A percentile compares a stretch with the other conserved stretches of the same genome.
Conservation (phyloP, 2,888 invertebrate genomes). For the Xestia ashworthii region DNA sequence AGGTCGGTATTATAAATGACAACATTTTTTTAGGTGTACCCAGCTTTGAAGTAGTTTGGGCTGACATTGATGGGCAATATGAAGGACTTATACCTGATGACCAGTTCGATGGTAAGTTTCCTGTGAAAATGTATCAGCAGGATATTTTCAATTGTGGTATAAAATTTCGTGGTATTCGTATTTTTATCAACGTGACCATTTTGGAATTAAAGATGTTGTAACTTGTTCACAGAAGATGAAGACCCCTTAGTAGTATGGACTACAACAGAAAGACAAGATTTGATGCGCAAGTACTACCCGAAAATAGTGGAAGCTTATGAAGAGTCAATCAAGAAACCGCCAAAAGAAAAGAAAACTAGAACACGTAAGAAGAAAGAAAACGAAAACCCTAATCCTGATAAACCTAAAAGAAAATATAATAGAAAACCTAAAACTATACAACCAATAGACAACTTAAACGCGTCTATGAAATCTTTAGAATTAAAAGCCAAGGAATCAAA, state of each 20-base stretch:
- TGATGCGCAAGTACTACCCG: conserved; percentile 92
- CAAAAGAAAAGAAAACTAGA: conserved; percentile 83
- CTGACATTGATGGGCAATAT: conserved; percentile 90
- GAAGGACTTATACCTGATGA: conserved; percentile 91
- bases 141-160: not conserved
- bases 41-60: conserved; percentile 94
- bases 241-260: conserved; percentile 90
- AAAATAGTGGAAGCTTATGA: conserved; percentile 91
- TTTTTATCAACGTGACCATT: not conserved
- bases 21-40: conserved; percentile 88
- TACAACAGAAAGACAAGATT: conserved; percentile 93
- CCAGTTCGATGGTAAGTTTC: conserved; percentile 87
- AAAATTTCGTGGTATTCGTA: not conserved
- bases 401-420: conserved; percentile 84
- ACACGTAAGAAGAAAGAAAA: conserved; percentile 76
- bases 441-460: conserved; percentile 70
- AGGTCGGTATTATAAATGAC: not conserved
- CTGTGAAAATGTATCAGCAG: not conserved
- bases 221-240: conserved; percentile 79
- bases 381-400: conserved; percentile 73
- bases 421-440: conserved; percentile 76
- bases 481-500: conserved; percentile 70
- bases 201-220: not conserved
- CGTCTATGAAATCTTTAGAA: conserved; percentile 75
- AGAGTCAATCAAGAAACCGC: conserved; percentile 89